Percentiles rank a stretch among this genome's conserved stretches.
Evolutionary conservation across 1,140 invertebrate species (phyloP).

Genomic region (Paracyclopina nana): DNA sequence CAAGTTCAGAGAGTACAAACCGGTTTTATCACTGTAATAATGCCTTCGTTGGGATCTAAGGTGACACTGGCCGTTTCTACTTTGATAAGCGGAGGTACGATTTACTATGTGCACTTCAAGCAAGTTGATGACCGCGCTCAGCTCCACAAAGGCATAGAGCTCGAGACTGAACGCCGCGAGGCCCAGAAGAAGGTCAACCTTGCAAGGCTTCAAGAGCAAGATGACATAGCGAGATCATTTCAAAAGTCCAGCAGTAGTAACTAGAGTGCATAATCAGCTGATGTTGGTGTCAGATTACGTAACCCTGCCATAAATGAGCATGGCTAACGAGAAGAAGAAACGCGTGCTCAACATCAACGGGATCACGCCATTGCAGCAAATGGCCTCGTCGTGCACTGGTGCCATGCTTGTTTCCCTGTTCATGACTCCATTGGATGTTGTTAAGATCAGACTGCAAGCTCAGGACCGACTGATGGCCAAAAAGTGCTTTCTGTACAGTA

Average conservation of each 20-base stretch:
- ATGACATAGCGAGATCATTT: neutral
- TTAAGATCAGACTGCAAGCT: conserved; percentile 80
- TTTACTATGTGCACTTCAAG: neutral
- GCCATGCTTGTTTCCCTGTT: conserved; percentile 61
- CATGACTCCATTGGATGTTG: conserved; percentile 97
- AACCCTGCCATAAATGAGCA: too few relatives aligned
- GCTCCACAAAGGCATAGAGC: neutral
- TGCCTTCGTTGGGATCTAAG: too few relatives aligned
- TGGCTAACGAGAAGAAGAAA: too few relatives aligned
- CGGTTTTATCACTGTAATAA: too few relatives aligned
- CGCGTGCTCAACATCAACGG: too few relatives aligned
- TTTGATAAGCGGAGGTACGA: too few relatives aligned
- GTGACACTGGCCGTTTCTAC: too few relatives aligned
- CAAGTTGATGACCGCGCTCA: neutral
- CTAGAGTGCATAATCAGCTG: neutral
- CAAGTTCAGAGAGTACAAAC: too few relatives aligned
- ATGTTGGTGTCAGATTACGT: neutral
- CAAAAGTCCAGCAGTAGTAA: neutral
- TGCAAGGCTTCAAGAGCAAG: neutral
- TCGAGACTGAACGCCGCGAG: neutral
- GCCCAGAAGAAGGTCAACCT: neutral
- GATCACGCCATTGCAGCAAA: conserved; percentile 56
- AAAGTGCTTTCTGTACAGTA: conserved; percentile 88
- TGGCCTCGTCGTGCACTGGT: conserved; percentile 65
- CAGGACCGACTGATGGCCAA: conserved; percentile 57